A percentile compares a stretch with the other conserved stretches of the same genome.
Conservation (phyloP, 1,140 invertebrate genomes). For the Calliopsis andreniformis region DNA sequence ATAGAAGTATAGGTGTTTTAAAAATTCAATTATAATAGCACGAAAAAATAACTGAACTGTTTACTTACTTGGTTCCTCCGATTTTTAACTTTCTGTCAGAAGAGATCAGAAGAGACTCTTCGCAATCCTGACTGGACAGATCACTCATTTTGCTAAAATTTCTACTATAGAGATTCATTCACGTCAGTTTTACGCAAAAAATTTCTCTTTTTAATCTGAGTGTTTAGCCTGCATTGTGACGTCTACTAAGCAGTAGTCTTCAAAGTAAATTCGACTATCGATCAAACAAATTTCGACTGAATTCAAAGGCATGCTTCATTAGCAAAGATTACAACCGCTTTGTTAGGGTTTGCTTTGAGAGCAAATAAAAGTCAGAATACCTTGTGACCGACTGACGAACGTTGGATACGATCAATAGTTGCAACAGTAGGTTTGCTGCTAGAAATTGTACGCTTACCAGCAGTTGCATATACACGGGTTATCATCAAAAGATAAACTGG, state of each 20-base stretch:
- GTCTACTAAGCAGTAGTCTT: neutral
- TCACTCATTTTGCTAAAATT: slow-evolving; percentile 41
- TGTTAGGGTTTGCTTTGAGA: neutral
- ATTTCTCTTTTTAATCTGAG: slow-evolving; percentile 13
- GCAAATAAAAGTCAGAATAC: neutral
- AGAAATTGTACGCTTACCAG: too few species aligned
- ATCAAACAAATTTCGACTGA: slow-evolving; percentile 53
- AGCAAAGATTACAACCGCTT: neutral
- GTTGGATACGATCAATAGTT: neutral
- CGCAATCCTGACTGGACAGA: slow-evolving; percentile 4
- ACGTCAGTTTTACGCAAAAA: neutral
- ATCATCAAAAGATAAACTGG: too few species aligned
- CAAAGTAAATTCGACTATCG: slow-evolving; percentile 42
- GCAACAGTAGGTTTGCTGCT: neutral
- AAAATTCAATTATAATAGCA: neutral
- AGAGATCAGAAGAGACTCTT: neutral
- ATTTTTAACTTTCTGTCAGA: neutral
- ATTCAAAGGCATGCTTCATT: slow-evolving; percentile 12
- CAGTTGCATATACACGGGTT: too few species aligned
- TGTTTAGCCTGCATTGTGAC: slow-evolving; percentile 2
- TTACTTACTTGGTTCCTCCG: slow-evolving; percentile 31
- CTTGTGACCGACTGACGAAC: neutral
- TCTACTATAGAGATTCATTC: neutral
- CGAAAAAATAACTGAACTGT: neutral
- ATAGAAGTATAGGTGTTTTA: neutral